Conservation (phyloP, 2,113 vertebrate genomes). For the Oceanites oceanicus region DNA sequence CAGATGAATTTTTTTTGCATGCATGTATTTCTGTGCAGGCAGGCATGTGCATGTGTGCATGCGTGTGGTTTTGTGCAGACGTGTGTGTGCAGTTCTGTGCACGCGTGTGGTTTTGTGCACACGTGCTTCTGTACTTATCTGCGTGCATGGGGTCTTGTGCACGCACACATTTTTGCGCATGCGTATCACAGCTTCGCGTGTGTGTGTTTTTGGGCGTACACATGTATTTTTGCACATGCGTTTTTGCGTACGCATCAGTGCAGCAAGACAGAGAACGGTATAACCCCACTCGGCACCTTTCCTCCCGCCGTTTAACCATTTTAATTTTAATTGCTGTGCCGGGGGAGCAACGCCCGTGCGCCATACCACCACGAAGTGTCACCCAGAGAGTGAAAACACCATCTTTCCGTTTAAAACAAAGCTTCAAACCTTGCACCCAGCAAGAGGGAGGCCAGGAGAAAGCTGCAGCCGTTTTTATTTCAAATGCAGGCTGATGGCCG, state of each 20-base stretch:
- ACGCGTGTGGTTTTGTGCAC: too few relatives aligned
- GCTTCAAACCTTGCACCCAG: neutral
- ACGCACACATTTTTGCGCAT: too few relatives aligned
- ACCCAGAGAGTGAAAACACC: neutral
- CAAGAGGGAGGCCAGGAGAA: neutral
- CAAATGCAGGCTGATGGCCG: accelerated
- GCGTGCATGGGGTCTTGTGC: neutral
- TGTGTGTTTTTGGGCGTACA: accelerated
- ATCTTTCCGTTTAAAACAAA: neutral
- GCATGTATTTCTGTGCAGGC: neutral
- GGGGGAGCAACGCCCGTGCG: accelerated
- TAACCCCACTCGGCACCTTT: accelerated
- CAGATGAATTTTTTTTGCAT: neutral
- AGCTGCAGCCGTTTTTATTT: neutral
- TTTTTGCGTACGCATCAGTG: accelerated
- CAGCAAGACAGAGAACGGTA: neutral
- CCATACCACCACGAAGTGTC: accelerated
- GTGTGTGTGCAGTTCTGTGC: accelerated
- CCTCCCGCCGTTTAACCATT: accelerated
- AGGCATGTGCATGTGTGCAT: accelerated
- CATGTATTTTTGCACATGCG: accelerated
- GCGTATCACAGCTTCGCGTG: accelerated
- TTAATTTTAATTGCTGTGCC: neutral
- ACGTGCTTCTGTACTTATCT: neutral
- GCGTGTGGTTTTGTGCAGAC: too few relatives aligned